These are phyloP conservation scores for Cheilosia pagana DNA, from an alignment of 2,888 invertebrate genomes.

Conservation along the genomic window DNA sequence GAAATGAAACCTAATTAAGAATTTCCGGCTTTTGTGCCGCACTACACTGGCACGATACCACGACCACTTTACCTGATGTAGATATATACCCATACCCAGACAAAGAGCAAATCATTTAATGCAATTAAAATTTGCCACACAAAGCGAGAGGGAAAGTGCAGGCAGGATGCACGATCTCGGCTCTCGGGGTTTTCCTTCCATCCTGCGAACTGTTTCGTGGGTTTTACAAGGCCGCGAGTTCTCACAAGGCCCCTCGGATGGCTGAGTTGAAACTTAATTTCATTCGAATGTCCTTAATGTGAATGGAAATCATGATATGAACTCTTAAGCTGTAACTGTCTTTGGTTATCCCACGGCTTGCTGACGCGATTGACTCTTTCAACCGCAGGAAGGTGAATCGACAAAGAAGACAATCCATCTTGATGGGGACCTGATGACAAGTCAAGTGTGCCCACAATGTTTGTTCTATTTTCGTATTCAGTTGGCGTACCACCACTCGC, in stretches of 20 bases:
- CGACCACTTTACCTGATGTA: slow-evolving; percentile 57
- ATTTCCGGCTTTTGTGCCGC: slow-evolving; percentile 60
- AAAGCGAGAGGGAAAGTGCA: slow-evolving; percentile 43
- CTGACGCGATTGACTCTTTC: slow-evolving; percentile 48
- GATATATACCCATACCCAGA: slow-evolving; percentile 61
- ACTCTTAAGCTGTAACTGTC: background rate
- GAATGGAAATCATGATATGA: slow-evolving; percentile 46
- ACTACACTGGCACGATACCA: slow-evolving; percentile 23
- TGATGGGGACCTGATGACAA: slow-evolving; percentile 27
- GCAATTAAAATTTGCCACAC: slow-evolving; percentile 68
- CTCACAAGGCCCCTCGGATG: background rate
- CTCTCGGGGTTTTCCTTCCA: slow-evolving; percentile 42
- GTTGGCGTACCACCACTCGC: slow-evolving; percentile 36
- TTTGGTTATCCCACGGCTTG: slow-evolving; percentile 24
- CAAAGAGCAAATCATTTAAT: slow-evolving; percentile 70
- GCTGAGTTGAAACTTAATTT: slow-evolving; percentile 52
- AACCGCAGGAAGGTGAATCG: slow-evolving; percentile 26
- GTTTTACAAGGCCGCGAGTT: slow-evolving; percentile 27
- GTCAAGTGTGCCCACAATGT: slow-evolving; percentile 49
- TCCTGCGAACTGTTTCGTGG: slow-evolving; percentile 37
- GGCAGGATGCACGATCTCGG: slow-evolving; percentile 55
- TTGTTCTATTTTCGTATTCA: slow-evolving; percentile 62
- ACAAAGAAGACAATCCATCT: slow-evolving; percentile 6
- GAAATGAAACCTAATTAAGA: slow-evolving; percentile 73
- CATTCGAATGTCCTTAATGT: slow-evolving; percentile 64